Evolutionary conservation across 1,140 invertebrate genomes (phyloP), one percentile per base, ranked within the genome.

Genomic region (Drosophila nannoptera): DNA sequence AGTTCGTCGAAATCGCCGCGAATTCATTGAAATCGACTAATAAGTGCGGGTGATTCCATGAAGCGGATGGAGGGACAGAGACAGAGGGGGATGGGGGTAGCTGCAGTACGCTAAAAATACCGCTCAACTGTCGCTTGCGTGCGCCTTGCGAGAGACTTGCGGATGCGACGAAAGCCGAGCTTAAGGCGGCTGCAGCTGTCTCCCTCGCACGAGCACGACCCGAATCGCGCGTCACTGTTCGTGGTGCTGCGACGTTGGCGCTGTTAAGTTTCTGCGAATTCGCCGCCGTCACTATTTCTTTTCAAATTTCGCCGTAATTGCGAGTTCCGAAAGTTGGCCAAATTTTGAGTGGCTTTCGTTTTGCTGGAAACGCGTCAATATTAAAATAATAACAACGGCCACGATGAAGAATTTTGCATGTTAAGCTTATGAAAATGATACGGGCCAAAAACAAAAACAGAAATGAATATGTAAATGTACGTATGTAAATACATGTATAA

Each of bases 291-390:
- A 22, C 22, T 22, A 22, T 22, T 22, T 22, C 22, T 22, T 67
- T 61, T 55, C 36, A 68, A 53, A 59, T 66, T 67, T 66, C 68
- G 49, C 54, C 46, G 63, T 53, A 71, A 70, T 35, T 52, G 63
- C 56, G 67, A 54, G 52, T 55, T 63, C 48, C 12, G 49, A 61
- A 61, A 56, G 66, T 66, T 69, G 49, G 55, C 62, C 22, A 12
- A 42, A 14, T 31, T 43, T 63, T 56, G 49, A 69, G 56, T 69
- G 45, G 52, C 45, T 56, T 64, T 64, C 62, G 36, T 46, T 65
- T 65, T 38, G 32, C 52, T 56, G 45, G 46, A 69, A 69, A 36
- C 29, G 32, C 22, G 48, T 50, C 16, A 22, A 54, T 14, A 48
- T 22, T 35, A 33, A 43, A 45, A 35, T 9, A 46, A 64, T 16